Conservation (phyloP, 2,888 invertebrate species). For the Fissipunctia ypsillon region DNA sequence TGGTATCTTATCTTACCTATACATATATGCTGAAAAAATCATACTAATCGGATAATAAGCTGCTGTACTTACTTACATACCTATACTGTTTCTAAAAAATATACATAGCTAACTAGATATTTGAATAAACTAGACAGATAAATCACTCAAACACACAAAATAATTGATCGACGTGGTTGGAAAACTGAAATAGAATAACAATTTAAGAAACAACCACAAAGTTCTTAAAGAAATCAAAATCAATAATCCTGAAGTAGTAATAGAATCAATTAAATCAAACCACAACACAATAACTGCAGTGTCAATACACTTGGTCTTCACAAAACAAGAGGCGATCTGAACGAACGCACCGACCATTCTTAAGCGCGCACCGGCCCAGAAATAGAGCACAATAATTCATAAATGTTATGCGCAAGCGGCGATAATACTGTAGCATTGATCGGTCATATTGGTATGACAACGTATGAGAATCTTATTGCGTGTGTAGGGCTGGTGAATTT, state of each 20-base stretch:
- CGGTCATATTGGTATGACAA: constrained; percentile 57
- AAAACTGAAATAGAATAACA: not conserved
- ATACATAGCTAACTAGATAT: not conserved
- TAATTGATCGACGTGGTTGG: not conserved
- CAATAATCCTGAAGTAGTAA: not conserved
- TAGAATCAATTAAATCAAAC: constrained; percentile 29
- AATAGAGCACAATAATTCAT: constrained; percentile 89
- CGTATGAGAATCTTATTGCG: constrained; percentile 38
- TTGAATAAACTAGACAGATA: not conserved
- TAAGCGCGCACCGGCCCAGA: constrained; percentile 80
- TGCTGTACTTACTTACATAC: not conserved
- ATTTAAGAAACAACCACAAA: not conserved
- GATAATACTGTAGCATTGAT: constrained; percentile 74
- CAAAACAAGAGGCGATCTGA: constrained; percentile 50
- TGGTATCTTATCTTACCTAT: not conserved
- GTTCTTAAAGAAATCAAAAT: not conserved
- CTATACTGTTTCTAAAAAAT: not conserved
- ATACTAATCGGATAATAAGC: not conserved
- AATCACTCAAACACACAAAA: not conserved
- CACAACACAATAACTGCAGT: constrained; percentile 21
- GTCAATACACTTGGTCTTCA: constrained; percentile 57
- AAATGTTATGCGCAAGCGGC: constrained; percentile 81
- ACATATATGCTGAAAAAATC: not conserved
- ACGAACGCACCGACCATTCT: constrained; percentile 78
- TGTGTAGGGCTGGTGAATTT: constrained; percentile 36